These are phyloP conservation scores for Carpatolechia fugitivella DNA, from an alignment of 2,888 invertebrate species.

Conservation along the genomic window DNA sequence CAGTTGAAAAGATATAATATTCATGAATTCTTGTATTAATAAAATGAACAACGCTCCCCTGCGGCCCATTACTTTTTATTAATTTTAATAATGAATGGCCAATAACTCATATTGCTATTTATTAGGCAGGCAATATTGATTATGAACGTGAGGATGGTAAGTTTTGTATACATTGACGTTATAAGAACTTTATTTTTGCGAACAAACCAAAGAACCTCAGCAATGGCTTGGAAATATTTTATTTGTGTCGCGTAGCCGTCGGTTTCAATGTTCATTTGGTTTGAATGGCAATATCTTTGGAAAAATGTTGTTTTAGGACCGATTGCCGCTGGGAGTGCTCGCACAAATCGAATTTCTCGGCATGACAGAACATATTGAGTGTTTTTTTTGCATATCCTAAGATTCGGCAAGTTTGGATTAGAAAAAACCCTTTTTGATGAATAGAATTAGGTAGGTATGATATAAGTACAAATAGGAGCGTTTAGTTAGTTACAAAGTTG, in stretches of 20 bases:
- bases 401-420: neutral
- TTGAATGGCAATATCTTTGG: constrained; percentile 37
- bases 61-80: constrained; percentile 1
- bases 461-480: too few relatives aligned
- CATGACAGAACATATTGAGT: constrained; percentile 15
- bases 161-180: neutral
- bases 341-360: constrained; percentile 39
- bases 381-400: constrained; percentile 13
- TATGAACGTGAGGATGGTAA: neutral
- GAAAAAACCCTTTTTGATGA: neutral
- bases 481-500: too few relatives aligned
- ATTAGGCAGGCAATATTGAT: neutral
- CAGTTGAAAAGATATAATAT: neutral
- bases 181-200: neutral
- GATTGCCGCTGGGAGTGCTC: constrained; percentile 30
- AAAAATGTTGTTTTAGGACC: constrained; percentile 55
- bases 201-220: neutral
- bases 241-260: neutral
- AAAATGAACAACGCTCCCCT: neutral
- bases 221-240: neutral
- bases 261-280: neutral
- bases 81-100: neutral
- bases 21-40: neutral
- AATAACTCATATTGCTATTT: neutral
- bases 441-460: neutral